Conservation (phyloP, 1,140 invertebrate genomes). For the Batillaria attramentaria region DNA sequence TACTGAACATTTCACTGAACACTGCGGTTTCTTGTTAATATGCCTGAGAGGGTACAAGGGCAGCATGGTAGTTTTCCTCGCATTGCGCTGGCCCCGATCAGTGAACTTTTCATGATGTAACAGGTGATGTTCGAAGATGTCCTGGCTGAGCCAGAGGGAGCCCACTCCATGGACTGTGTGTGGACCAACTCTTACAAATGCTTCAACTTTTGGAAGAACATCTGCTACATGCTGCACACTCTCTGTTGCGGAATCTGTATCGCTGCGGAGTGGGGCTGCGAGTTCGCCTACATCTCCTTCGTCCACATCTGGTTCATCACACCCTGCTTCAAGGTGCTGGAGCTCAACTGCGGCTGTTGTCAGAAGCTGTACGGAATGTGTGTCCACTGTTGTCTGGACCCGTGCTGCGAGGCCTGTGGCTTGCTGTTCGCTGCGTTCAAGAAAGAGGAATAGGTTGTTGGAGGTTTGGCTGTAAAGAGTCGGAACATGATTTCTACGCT, state of each 20-base stretch:
- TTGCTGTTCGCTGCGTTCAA: constrained; percentile 50
- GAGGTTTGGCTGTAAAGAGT: too few species aligned
- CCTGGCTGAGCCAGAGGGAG: constrained; percentile 83
- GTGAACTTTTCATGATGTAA: too few species aligned
- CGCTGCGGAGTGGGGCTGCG: constrained; percentile 76
- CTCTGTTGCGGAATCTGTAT: constrained; percentile 79
- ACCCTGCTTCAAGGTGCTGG: constrained; percentile 52
- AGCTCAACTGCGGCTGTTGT: constrained; percentile 78
- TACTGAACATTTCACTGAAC: too few species aligned
- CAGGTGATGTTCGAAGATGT: constrained; percentile 80
- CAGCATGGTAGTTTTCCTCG: too few species aligned
- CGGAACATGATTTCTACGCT: too few species aligned
- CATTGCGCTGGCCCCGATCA: too few species aligned
- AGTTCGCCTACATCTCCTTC: constrained; percentile 83
- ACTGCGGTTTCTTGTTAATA: too few species aligned
- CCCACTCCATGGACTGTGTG: constrained; percentile 81
- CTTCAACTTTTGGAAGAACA: constrained; percentile 81
- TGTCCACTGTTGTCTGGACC: constrained; percentile 68
- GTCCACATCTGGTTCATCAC: constrained; percentile 70
- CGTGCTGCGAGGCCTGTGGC: constrained; percentile 50
- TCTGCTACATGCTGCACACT: constrained; percentile 80
- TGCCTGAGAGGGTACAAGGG: too few species aligned
- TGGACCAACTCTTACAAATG: constrained; percentile 82
- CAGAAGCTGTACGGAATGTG: constrained; percentile 76
- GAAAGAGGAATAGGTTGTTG: too few species aligned